Evolutionary conservation across 2,797 vertebrate genomes (phyloP).

Genomic region (Spea hammondii): DNA sequence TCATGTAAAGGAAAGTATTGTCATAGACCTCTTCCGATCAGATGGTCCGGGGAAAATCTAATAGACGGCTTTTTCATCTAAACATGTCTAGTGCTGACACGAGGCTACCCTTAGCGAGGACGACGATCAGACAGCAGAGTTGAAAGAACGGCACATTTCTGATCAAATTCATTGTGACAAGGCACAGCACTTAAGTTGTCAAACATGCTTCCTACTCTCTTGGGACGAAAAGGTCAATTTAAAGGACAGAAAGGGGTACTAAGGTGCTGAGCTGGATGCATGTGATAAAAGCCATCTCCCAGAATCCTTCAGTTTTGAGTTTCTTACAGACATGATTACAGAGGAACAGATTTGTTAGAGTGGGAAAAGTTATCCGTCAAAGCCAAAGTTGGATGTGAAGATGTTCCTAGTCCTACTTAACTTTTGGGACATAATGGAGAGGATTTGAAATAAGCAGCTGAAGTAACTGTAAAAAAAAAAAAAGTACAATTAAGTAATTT

Average conservation of each 20-base stretch:
- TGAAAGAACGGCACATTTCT: constrained; percentile 79
- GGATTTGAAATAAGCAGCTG: too few relatives aligned
- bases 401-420: too few relatives aligned
- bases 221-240: constrained; percentile 66
- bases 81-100: constrained; percentile 60
- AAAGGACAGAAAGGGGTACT: constrained; percentile 34
- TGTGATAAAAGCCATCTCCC: constrained; percentile 3
- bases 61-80: constrained; percentile 63
- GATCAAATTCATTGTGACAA: constrained; percentile 81
- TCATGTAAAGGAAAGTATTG: constrained; percentile 57
- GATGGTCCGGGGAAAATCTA: constrained; percentile 58
- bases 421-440: too few relatives aligned
- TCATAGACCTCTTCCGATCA: constrained; percentile 61
- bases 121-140: constrained; percentile 73
- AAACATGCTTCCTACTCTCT: constrained; percentile 77
- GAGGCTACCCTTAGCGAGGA: constrained; percentile 59
- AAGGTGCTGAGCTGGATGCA: constrained; percentile 26
- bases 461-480: too few relatives aligned
- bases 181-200: constrained; percentile 85
- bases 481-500: too few relatives aligned
- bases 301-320: not conserved
- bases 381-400: too few relatives aligned
- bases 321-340: not conserved
- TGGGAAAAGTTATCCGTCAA: too few relatives aligned
- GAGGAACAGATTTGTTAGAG: too few relatives aligned